A percentile compares a stretch with the other conserved stretches of the same genome.
Conservation (phyloP, 1,140 invertebrate species). For the Dufourea novaeangliae region DNA sequence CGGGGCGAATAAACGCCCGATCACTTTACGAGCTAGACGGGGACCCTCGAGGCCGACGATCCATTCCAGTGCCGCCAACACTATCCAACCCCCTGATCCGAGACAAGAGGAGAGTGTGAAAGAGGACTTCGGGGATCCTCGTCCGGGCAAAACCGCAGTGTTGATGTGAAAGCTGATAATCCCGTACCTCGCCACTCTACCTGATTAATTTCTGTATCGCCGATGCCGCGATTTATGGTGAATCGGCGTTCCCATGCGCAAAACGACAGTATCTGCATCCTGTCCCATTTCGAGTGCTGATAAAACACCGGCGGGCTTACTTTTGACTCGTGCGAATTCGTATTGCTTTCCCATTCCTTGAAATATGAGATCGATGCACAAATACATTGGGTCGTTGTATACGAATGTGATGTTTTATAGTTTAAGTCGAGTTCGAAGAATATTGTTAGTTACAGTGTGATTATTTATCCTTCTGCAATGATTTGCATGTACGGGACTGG, state of each 20-base stretch:
- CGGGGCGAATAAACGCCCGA: constrained; percentile 72
- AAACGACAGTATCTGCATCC: not conserved
- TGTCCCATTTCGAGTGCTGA: not conserved
- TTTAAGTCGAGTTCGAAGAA: not conserved
- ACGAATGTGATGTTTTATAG: no score
- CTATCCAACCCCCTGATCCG: constrained; percentile 57
- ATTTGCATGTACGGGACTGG: no score
- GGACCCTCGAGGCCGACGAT: constrained; percentile 67
- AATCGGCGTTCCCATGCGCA: not conserved
- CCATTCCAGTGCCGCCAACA: constrained; percentile 66
- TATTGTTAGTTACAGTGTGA: no score
- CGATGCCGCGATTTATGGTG: constrained; percentile 43
- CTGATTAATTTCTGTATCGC: constrained; percentile 67
- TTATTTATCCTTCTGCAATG: no score
- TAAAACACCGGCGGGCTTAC: not conserved
- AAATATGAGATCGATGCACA: no score
- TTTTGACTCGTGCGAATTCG: not conserved
- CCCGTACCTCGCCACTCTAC: constrained; percentile 57
- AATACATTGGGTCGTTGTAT: no score
- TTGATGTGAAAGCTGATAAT: constrained; percentile 69
- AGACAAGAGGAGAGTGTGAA: constrained; percentile 7
- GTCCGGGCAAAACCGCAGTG: constrained; percentile 58
- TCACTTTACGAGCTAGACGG: constrained; percentile 69
- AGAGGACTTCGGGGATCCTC: constrained; percentile 54
- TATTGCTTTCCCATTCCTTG: no score